These are phyloP conservation scores for Apodemia mormo DNA, from an alignment of 2,888 invertebrate species.

Conservation along the genomic window DNA sequence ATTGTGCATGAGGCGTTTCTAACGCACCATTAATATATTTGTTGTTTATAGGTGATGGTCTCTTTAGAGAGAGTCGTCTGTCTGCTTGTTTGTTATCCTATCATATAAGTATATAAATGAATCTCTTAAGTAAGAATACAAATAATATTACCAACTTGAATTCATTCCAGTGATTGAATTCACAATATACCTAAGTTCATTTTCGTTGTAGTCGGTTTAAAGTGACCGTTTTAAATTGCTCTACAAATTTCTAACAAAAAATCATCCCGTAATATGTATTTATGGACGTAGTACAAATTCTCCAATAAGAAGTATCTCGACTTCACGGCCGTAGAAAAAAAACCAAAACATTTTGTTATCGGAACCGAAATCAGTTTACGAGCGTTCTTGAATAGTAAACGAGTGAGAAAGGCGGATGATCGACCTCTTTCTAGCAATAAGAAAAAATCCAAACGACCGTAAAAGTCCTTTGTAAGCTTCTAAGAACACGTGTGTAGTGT, in stretches of 20 bases:
- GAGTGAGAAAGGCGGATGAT: slow-evolving; percentile 48
- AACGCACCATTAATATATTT: too few relatives aligned
- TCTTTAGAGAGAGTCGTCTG: too few relatives aligned
- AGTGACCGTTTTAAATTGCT: slow-evolving; percentile 23
- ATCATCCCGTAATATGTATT: slow-evolving; percentile 60
- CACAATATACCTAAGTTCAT: neutral
- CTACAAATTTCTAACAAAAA: slow-evolving; percentile 48
- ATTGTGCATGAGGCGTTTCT: too few relatives aligned
- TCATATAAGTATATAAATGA: too few relatives aligned
- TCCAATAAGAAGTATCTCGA: slow-evolving; percentile 56
- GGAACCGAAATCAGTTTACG: slow-evolving; percentile 73
- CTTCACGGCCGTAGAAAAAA: slow-evolving; percentile 49
- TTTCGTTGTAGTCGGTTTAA: neutral
- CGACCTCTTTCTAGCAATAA: slow-evolving; percentile 15
- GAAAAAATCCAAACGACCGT: slow-evolving; percentile 20
- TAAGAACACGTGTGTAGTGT: slow-evolving; percentile 15
- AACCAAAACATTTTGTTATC: slow-evolving; percentile 77
- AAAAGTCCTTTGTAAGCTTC: slow-evolving; percentile 16
- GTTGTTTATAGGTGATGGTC: too few relatives aligned
- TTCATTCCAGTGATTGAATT: neutral
- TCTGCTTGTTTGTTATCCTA: too few relatives aligned
- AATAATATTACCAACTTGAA: too few relatives aligned
- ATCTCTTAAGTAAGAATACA: too few relatives aligned
- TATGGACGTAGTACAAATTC: slow-evolving; percentile 67
- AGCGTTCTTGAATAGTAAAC: slow-evolving; percentile 73